A percentile compares a stretch with the other conserved stretches of the same genome.
phyloP scores from a whole-genome alignment of 1,140 invertebrate genomes.

The Papilio machaon region DNA sequence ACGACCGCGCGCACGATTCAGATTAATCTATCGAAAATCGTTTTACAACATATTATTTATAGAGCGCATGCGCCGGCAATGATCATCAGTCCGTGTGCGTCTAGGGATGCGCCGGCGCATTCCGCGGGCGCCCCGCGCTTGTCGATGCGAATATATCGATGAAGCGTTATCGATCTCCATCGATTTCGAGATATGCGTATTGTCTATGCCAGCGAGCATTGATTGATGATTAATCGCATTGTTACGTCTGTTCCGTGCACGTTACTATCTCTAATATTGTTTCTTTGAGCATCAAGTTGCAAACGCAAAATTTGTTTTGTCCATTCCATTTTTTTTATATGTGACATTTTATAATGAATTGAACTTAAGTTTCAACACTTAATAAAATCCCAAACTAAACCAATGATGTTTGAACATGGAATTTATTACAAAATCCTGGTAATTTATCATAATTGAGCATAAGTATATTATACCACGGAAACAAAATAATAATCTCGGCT shows the following conservation, averaged over 20 bases:
- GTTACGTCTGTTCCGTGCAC: slow-evolving; percentile 14
- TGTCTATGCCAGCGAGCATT: slow-evolving; percentile 40
- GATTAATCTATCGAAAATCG: slow-evolving; percentile 82
- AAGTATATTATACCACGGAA: slow-evolving; percentile 3
- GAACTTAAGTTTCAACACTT: neutral
- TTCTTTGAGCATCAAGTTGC: neutral
- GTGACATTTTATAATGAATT: neutral
- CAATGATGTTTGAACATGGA: neutral
- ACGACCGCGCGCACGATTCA: slow-evolving; percentile 80
- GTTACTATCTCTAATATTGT: neutral
- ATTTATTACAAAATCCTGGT: neutral
- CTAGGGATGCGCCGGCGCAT: slow-evolving; percentile 72
- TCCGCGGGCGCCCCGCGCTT: slow-evolving; percentile 52
- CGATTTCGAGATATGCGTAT: slow-evolving; percentile 47
- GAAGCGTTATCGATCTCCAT: slow-evolving; percentile 52
- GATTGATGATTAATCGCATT: slow-evolving; percentile 48
- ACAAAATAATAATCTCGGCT: slow-evolving; percentile 26
- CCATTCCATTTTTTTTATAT: neutral
- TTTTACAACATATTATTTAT: slow-evolving; percentile 83
- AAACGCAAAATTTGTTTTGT: neutral
- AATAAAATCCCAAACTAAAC: neutral
- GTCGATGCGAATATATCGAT: slow-evolving; percentile 63
- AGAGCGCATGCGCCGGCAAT: slow-evolving; percentile 80
- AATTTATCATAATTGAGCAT: neutral
- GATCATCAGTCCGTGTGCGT: slow-evolving; percentile 78